Evolutionary conservation across 2,797 vertebrate genomes (phyloP).

Genomic region (Euthynnus affinis): DNA sequence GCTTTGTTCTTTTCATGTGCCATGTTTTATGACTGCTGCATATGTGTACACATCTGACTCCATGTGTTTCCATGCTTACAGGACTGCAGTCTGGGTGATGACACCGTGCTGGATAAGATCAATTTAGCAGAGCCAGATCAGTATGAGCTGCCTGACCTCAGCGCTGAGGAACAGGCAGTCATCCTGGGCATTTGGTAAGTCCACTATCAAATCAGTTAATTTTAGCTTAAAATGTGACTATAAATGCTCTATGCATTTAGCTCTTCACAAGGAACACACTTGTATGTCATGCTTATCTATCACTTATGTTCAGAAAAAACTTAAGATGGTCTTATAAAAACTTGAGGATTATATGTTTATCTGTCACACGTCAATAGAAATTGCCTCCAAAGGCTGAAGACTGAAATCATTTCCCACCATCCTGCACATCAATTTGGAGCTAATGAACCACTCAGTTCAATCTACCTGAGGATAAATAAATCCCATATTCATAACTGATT

Average conservation of each 20-base stretch:
- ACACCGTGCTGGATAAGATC: conserved; percentile 92
- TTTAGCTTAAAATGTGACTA: not conserved
- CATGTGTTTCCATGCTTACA: conserved; percentile 67
- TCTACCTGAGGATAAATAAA: conserved; percentile 2
- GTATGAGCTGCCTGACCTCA: conserved; percentile 89
- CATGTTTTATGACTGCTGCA: conserved; percentile 3
- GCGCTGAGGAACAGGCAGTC: conserved; percentile 94
- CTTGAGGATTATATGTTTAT: not conserved
- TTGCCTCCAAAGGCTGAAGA: not conserved
- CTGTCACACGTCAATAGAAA: not conserved
- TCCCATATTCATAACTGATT: not conserved
- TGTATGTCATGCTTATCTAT: not conserved
- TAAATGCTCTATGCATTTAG: not conserved
- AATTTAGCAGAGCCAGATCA: conserved; percentile 89
- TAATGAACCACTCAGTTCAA: conserved; percentile 8
- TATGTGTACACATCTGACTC: not conserved
- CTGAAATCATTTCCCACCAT: conserved; percentile 6
- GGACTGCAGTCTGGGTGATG: conserved; percentile 92
- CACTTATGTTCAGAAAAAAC: not conserved
- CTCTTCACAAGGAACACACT: not conserved
- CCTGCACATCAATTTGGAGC: conserved; percentile 16
- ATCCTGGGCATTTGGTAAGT: conserved; percentile 95
- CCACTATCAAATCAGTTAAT: too few species aligned
- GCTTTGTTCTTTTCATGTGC: not conserved
- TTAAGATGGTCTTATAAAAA: not conserved